Evolutionary conservation across 30 jellyfish, hydroid and myxozoan genomes (phyloP).

Genomic region (Aurelia sp.): DNA sequence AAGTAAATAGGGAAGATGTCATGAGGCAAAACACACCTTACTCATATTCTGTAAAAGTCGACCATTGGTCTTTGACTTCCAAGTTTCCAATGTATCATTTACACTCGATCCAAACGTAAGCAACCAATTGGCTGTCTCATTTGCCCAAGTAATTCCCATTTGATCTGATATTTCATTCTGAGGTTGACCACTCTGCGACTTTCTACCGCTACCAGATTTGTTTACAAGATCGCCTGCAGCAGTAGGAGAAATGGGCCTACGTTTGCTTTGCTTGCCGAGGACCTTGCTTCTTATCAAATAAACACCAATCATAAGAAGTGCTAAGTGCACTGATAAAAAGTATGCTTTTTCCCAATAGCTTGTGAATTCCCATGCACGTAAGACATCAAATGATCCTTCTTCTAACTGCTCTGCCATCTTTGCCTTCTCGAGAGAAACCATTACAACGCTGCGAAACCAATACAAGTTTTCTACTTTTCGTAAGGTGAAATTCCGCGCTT

Average conservation of each 20-base stretch:
- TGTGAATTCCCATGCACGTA: conserved; percentile 60
- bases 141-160: conserved; percentile 37
- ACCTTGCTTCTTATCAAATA: conserved; percentile 26
- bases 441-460: neutral
- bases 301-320: conserved; percentile 32
- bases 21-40: conserved; percentile 8
- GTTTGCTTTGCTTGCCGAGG: neutral
- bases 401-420: conserved; percentile 49
- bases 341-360: conserved; percentile 32
- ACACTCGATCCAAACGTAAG: neutral
- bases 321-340: conserved; percentile 29
- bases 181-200: neutral
- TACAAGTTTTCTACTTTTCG: neutral
- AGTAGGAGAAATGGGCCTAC: neutral
- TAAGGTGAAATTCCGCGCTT: neutral
- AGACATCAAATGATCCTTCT: conserved; percentile 13
- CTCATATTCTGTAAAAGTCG: conserved; percentile 23
- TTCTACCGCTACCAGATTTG: neutral
- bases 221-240: conserved; percentile 6
- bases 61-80: conserved; percentile 54
- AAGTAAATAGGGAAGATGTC: too few species aligned
- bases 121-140: conserved; percentile 27
- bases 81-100: conserved; percentile 17
- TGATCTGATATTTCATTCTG: neutral
- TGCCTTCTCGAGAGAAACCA: conserved; percentile 2